A percentile compares a stretch with the other conserved stretches of the same genome.
Conservation (phyloP, 2,888 invertebrate species). For the Drosophila meridionalis region DNA sequence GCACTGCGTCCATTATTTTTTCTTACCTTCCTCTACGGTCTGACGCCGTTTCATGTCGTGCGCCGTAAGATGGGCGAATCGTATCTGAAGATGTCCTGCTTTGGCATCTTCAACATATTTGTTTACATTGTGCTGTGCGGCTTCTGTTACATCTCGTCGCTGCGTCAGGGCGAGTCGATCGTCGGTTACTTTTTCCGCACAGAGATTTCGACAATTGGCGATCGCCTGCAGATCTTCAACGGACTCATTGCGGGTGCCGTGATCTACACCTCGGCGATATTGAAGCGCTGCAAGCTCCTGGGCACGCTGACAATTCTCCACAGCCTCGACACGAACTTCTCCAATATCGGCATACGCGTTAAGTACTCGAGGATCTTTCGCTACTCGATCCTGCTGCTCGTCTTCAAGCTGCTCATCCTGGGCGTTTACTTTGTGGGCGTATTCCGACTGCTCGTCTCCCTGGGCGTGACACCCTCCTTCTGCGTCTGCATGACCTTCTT, state of each 20-base stretch:
- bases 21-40: conserved; percentile 79
- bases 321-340: conserved; percentile 79
- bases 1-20: conserved; percentile 81
- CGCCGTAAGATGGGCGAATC: conserved; percentile 74
- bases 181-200: conserved; percentile 83
- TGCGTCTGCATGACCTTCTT: conserved; percentile 83
- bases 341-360: conserved; percentile 80
- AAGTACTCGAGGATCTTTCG: conserved; percentile 83
- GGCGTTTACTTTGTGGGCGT: conserved; percentile 81
- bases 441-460: conserved; percentile 76
- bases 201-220: conserved; percentile 81
- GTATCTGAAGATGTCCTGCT: conserved; percentile 71
- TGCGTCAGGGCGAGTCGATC: conserved; percentile 80
- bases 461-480: conserved; percentile 78
- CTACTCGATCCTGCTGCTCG: conserved; percentile 76
- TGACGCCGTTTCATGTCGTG: conserved; percentile 83
- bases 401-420: conserved; percentile 76
- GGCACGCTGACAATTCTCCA: conserved; percentile 76
- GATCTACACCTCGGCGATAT: conserved; percentile 79
- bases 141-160: conserved; percentile 69
- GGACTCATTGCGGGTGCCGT: conserved; percentile 81
- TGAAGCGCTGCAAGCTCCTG: conserved; percentile 74
- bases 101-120: conserved; percentile 69
- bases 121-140: conserved; percentile 70
- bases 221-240: conserved; percentile 82